A percentile compares a stretch with the other conserved stretches of the same genome.
phyloP scores from a whole-genome alignment of 1,140 invertebrate species.

The Drosophila serrata region DNA sequence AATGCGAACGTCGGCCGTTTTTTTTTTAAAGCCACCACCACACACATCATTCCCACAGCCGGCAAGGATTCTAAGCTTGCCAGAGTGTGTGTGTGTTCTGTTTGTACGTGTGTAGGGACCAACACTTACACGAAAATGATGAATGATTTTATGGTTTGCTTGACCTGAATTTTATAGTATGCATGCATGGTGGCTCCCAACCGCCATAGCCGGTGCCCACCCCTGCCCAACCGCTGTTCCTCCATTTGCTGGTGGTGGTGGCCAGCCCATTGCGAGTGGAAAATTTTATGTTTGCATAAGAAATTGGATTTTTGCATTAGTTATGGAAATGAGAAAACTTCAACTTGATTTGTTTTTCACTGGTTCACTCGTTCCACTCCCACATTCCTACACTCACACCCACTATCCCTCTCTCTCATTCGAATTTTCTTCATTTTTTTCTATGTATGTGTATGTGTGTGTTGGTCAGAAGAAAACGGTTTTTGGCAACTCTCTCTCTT shows the following conservation, averaged over 20 bases:
- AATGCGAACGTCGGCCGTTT: constrained; percentile 80
- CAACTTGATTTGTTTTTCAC: constrained; percentile 84
- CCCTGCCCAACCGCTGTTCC: neutral
- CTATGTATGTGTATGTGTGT: constrained; percentile 9
- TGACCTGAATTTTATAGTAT: constrained; percentile 84
- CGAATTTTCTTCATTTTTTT: constrained; percentile 27
- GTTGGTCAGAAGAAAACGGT: constrained; percentile 70
- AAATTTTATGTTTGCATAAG: constrained; percentile 85
- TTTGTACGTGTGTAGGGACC: constrained; percentile 61
- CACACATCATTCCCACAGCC: constrained; percentile 31
- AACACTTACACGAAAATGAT: constrained; percentile 85
- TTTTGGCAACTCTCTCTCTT: constrained; percentile 70
- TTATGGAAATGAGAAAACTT: constrained; percentile 85
- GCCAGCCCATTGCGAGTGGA: constrained; percentile 76
- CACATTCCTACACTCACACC: neutral
- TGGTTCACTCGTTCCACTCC: constrained; percentile 43
- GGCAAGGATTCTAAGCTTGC: constrained; percentile 54
- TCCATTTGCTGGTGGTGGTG: constrained; percentile 8
- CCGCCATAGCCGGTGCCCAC: constrained; percentile 1
- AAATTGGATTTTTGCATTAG: constrained; percentile 85
- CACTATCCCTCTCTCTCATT: neutral
- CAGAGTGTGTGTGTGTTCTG: constrained; percentile 37
- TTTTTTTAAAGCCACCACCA: constrained; percentile 68
- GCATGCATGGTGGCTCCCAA: constrained; percentile 62
- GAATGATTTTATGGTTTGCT: constrained; percentile 85